Base-by-base conservation (phyloP, 2,888 invertebrate species). In the Argyresthia albistria region DNA sequence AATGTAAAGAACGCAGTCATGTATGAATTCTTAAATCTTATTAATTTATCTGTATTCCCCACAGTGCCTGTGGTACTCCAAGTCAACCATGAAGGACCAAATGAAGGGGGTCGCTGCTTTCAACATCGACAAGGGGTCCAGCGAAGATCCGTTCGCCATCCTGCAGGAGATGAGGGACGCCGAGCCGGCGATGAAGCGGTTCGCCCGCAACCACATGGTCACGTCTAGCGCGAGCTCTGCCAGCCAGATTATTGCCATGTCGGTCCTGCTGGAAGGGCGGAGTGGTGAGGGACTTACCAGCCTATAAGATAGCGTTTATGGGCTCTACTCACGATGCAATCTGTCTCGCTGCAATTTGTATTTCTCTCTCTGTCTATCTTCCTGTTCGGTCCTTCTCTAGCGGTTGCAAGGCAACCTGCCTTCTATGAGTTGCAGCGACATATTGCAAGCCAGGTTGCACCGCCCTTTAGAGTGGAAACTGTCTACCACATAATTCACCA, bases 191-290 rank as follows among this genome's bases (percentile, higher is more conserved):
- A 10, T 35, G n/a, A 11, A n/a, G 6, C 7, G 3, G 35, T 61
- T 80, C n/a, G 37, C 66, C 0, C 53, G 56, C 9, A 70, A 69
- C 50, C 92, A 93, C 63, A 62, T 74, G 9, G 50, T 61, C 7
- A 82, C 88, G 0, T 89, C 87, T 4, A 62, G 69, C 1, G 86
- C 84, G 0, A 90, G 90, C 54, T 74, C 89, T 0, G 73, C 80
- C 53, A 89, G 84, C 51, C 91, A 92, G 66, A 71, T 90, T 6
- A 63, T 91, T 0, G 80, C 88, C 0, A 89, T 91, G 87, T 71
- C 68, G 16, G 66, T 90, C 8, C 65, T 92, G 36, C 60, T 89
- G 25, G 89, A 89, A 61, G 87, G 88, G 35, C 71, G 72, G 46
- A 59, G 79, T 57, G 88, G 89, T 89, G 62, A 59, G 49, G 39